Conservation (phyloP, 2,113 vertebrate genomes). For the Strigops habroptila region DNA sequence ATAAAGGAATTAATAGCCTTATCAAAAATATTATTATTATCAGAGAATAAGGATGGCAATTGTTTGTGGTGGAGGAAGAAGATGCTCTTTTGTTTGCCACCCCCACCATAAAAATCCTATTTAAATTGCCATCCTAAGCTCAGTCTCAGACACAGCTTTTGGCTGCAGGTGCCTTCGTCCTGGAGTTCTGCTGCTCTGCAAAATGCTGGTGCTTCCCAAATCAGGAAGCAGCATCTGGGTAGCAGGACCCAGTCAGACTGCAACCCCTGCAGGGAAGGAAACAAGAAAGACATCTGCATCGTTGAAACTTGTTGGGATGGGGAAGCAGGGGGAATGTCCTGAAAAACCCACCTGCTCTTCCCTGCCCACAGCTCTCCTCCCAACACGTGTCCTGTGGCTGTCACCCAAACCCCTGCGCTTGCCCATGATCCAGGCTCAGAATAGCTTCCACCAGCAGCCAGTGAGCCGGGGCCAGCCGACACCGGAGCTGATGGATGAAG, state of each 20-base stretch:
- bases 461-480: neutral
- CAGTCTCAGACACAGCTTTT: neutral
- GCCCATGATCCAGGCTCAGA: conserved; percentile 39
- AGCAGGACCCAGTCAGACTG: neutral
- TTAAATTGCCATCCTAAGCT: neutral
- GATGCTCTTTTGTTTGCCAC: neutral
- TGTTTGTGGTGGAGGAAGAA: neutral
- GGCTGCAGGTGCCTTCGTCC: conserved; percentile 31
- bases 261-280: neutral
- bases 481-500: neutral
- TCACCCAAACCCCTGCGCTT: neutral
- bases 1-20: neutral
- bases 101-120: neutral
- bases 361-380: neutral
- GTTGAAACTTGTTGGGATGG: neutral
- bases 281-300: conserved; percentile 19
- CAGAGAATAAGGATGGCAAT: neutral
- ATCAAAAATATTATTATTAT: neutral
- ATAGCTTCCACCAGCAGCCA: conserved; percentile 16
- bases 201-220: neutral
- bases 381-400: neutral
- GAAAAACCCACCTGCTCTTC: conserved; percentile 5
- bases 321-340: neutral
- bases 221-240: neutral
- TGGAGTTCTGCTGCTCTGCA: neutral